Conservation (phyloP, 2,888 invertebrate genomes). For the Agrilus cyanescens region DNA sequence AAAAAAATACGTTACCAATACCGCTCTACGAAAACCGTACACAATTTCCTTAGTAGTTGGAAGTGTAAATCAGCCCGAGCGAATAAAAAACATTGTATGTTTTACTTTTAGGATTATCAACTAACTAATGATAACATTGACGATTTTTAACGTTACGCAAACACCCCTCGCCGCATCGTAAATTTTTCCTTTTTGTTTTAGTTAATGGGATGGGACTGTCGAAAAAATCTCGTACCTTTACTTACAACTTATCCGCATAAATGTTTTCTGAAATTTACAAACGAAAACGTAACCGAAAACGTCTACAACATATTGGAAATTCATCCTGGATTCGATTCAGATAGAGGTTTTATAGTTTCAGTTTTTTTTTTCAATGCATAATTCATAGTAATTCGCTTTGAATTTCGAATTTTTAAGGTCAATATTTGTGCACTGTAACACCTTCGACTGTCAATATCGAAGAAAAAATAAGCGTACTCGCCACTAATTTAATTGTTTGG, state of each 20-base stretch:
- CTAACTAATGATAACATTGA: background rate
- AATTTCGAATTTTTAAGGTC: conserved; percentile 22
- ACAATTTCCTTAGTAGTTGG: conserved; percentile 26
- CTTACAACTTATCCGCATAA: conserved; percentile 27
- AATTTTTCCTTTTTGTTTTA: conserved; percentile 14
- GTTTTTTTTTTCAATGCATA: background rate
- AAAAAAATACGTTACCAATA: conserved; percentile 25
- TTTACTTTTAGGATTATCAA: background rate
- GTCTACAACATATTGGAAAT: conserved; percentile 28
- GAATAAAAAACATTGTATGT: conserved; percentile 30
- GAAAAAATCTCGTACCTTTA: conserved; percentile 21
- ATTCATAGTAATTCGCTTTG: conserved; percentile 3
- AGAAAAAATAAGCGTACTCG: conserved; percentile 24
- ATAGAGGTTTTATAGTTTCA: conserved; percentile 23
- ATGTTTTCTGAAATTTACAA: conserved; percentile 31
- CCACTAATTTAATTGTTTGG: conserved; percentile 28
- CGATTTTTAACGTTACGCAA: background rate
- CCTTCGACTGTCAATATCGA: conserved; percentile 21
- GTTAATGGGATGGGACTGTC: conserved; percentile 29
- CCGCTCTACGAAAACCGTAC: conserved; percentile 16
- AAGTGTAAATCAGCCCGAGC: conserved; percentile 21
- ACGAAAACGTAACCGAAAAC: conserved; percentile 20
- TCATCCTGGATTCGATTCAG: conserved; percentile 29
- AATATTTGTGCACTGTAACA: conserved; percentile 30
- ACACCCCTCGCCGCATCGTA: background rate